These are phyloP conservation scores for Cervus canadensis DNA, from an alignment of 2,113 vertebrate species.

Conservation along the genomic window DNA sequence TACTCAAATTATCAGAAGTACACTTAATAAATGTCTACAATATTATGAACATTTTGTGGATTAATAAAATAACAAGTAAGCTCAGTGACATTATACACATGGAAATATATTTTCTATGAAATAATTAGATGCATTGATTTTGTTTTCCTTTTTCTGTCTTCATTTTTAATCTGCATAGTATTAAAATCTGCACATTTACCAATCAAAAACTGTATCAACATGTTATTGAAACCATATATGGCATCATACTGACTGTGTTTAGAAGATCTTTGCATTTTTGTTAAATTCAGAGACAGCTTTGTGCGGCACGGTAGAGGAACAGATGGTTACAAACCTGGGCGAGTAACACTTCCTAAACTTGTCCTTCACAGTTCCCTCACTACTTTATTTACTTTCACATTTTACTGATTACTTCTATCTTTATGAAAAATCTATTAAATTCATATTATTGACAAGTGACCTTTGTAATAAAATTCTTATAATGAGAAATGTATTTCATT, in stretches of 20 bases:
- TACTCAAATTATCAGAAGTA: background rate
- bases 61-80: background rate
- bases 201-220: background rate
- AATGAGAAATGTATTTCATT: slow-evolving; percentile 65
- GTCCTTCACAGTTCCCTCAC: slow-evolving; percentile 54
- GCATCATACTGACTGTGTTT: background rate
- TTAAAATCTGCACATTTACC: background rate
- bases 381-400: slow-evolving; percentile 38
- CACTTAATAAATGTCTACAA: background rate
- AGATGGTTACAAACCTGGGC: background rate
- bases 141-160: background rate
- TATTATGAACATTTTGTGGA: background rate
- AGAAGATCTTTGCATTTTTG: background rate
- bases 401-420: slow-evolving; percentile 45
- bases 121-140: background rate
- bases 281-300: background rate
- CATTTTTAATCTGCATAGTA: background rate
- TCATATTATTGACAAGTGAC: slow-evolving; percentile 71
- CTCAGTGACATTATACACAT: background rate
- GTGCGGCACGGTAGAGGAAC: background rate
- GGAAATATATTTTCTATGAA: slow-evolving; percentile 12
- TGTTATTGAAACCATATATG: background rate
- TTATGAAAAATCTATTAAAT: slow-evolving; percentile 62
- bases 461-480: slow-evolving; percentile 75
- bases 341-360: background rate